Evolutionary conservation across 1,140 invertebrate genomes (phyloP).

Genomic region (Neodiprion lecontei): DNA sequence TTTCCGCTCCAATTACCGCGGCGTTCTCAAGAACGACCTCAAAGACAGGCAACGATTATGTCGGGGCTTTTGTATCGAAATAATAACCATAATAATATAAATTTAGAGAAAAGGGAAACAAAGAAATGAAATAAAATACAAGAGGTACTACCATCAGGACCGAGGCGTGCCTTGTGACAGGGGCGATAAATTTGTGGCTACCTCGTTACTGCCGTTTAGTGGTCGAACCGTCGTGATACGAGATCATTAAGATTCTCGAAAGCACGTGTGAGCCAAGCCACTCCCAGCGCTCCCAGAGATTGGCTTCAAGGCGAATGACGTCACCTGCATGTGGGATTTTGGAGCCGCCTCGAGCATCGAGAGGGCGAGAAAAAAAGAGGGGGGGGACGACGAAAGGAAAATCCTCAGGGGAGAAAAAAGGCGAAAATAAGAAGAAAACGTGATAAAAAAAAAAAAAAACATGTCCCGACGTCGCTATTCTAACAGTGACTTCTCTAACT

Average conservation of each 20-base stretch:
- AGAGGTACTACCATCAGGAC: neutral
- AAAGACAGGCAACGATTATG: slow-evolving; percentile 5
- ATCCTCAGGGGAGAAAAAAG: neutral
- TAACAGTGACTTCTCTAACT: slow-evolving; percentile 26
- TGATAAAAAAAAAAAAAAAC: slow-evolving; percentile 31
- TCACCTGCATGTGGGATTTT: slow-evolving; percentile 43
- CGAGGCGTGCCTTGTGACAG: slow-evolving; percentile 20
- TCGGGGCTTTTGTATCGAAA: neutral
- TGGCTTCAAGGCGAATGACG: slow-evolving; percentile 38
- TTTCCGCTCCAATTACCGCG: neutral
- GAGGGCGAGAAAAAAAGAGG: slow-evolving; percentile 35
- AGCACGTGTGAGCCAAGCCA: slow-evolving; percentile 52
- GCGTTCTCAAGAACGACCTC: neutral
- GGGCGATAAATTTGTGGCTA: slow-evolving; percentile 44
- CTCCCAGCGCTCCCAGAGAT: slow-evolving; percentile 44
- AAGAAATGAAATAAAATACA: neutral
- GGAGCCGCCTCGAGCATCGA: slow-evolving; percentile 40
- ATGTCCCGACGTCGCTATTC: slow-evolving; percentile 15
- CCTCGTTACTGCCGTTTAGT: slow-evolving; percentile 50
- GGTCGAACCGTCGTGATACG: slow-evolving; percentile 29
- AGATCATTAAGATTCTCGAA: slow-evolving; percentile 48
- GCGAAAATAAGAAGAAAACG: slow-evolving; percentile 35
- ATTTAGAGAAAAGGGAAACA: no score
- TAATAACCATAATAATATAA: neutral
- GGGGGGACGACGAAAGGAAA: neutral